Conservation (phyloP, 2,888 invertebrate species). For the Lottia scabra region DNA sequence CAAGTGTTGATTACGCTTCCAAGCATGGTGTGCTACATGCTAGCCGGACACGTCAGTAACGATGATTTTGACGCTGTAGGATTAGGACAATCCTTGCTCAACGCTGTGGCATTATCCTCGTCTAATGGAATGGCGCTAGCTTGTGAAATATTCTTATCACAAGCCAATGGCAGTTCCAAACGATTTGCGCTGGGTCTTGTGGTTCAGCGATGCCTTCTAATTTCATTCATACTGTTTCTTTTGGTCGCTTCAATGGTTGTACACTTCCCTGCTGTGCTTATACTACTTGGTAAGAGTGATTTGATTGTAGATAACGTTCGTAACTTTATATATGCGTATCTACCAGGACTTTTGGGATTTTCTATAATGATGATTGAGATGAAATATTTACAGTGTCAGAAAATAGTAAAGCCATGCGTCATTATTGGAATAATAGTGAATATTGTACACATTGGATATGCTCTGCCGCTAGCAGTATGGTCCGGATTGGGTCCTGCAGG, state of each 20-base stretch:
- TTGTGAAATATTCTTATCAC: neutral
- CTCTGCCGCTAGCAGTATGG: neutral
- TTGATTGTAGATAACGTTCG: neutral
- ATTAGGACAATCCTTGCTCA: neutral
- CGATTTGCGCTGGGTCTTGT: neutral
- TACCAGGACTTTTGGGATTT: neutral
- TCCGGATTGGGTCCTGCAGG: neutral
- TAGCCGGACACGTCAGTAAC: neutral
- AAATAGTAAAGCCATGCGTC: neutral
- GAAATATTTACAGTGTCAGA: neutral
- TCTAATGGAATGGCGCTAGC: neutral
- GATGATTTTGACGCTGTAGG: neutral
- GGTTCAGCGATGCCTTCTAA: neutral
- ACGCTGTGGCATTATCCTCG: neutral
- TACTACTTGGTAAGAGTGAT: neutral
- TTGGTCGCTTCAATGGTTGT: neutral
- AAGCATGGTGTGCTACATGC: neutral
- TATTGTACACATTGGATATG: neutral
- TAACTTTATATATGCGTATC: neutral
- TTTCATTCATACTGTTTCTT: neutral
- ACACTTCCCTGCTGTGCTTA: neutral
- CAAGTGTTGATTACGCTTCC: neutral
- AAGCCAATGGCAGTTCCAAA: neutral
- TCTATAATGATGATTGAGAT: neutral
- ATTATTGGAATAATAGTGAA: neutral